Evolutionary conservation across 1,140 invertebrate species (phyloP), one percentile per base, ranked within the genome.

Genomic region (Alviniconcha marisindica): DNA sequence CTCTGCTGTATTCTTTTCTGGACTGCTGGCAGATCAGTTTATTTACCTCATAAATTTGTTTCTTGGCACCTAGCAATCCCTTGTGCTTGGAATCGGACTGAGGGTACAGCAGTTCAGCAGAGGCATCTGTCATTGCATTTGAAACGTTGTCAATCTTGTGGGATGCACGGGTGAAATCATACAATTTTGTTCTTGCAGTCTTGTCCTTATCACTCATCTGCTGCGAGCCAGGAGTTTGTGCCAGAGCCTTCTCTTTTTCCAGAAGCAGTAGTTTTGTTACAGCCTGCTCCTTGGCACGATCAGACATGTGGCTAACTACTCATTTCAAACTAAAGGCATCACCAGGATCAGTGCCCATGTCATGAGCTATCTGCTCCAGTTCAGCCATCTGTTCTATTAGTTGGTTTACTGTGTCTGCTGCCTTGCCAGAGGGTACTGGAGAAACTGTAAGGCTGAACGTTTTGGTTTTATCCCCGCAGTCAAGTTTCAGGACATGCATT

Each of bases 21-120:
- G 36, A 51, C 36, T 73, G 63, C 40, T 84, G 38, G 81, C 83
- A 84, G 12, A 84, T 38, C 14, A 81, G 71, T 60, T 84, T 84
- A 24, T 84, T 77, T n/a, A 40, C n/a, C 63, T 84, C 77, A 56
- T 84, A 84, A 24, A 84, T 81, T 18, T 74, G 71, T 74, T 84
- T 84, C 74, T 84, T 81, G 7, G 77, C 77, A 33, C 69, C 77
- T 56, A 24, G 15, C 69, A 84, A 76, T 80, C 74, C 51, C 81
- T 74, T 48, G 44, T 18, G 44, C 44, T 48, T 18, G 5, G 7
- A 5, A 48, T 48, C 18, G 7, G 44, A 10, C 44, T 48, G 44
- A 48, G 44, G 44, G 7, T 10, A 48, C 5, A 48, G 44, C 5
- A 48, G 18, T 10, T 48, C 44, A 48, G 44, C 44, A 10, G 44